Percentiles rank a stretch among this genome's conserved stretches.
phyloP scores from a whole-genome alignment of 2,797 vertebrate genomes.

The Gymnothorax reevesii region DNA sequence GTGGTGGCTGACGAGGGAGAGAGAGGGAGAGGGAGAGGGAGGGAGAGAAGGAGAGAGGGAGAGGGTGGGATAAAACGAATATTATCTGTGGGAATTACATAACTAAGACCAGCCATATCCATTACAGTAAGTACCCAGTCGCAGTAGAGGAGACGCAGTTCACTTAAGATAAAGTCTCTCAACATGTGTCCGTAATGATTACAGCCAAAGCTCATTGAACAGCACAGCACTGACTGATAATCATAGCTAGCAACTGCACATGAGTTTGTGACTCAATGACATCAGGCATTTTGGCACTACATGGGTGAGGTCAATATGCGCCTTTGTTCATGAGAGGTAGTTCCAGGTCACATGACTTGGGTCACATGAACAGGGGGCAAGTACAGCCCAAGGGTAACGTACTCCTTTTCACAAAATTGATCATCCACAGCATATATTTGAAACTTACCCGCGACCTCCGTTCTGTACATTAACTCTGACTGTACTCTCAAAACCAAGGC shows the following conservation, averaged over 20 bases:
- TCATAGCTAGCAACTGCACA: background rate
- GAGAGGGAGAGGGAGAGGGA: conserved; percentile 16
- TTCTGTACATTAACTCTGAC: background rate
- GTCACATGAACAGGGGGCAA: no score
- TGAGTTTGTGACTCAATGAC: background rate
- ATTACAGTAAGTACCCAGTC: background rate
- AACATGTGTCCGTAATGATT: background rate
- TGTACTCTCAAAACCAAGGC: background rate
- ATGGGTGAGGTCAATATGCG: background rate
- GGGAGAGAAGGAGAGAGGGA: background rate
- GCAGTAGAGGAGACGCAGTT: background rate
- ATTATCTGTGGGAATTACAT: background rate
- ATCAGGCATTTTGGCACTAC: background rate
- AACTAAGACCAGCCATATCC: background rate
- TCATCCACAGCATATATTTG: no score
- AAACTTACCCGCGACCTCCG: no score
- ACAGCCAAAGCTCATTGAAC: background rate
- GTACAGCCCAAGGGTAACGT: no score
- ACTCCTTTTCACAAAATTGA: no score
- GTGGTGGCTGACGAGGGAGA: conserved; percentile 41
- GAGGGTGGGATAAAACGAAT: background rate
- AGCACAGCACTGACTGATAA: background rate
- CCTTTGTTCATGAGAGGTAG: background rate
- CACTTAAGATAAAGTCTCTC: background rate
- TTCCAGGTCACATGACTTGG: background rate